Evolutionary conservation across 35 echinoderm and acorn worm genomes (phyloP).

Genomic region (Ophiothrix spiculata): DNA sequence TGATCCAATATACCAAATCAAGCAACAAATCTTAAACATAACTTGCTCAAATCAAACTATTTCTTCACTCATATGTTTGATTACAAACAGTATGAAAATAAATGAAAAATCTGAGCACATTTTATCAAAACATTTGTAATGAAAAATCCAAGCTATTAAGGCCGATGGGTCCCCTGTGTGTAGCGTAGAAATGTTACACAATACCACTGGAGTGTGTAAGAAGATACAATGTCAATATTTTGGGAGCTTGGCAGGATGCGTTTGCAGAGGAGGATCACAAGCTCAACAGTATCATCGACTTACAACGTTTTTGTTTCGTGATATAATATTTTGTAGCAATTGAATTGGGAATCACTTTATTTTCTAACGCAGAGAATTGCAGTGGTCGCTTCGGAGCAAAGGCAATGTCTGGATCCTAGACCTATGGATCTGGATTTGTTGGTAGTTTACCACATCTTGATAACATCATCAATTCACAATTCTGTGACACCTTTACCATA

Average conservation of each 20-base stretch:
- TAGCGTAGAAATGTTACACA: background rate
- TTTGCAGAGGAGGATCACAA: background rate
- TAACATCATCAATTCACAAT: too few species aligned
- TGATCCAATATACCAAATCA: background rate
- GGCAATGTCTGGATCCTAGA: background rate
- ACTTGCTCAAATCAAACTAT: background rate
- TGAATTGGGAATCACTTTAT: background rate
- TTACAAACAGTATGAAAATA: background rate
- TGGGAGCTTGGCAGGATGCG: background rate
- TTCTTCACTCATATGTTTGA: background rate
- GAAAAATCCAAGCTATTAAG: background rate
- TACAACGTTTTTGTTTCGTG: background rate
- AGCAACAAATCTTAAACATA: background rate
- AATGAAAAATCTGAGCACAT: background rate
- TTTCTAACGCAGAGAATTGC: background rate
- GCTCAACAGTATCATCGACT: background rate
- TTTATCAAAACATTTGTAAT: constrained; percentile 9
- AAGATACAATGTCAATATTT: constrained; percentile 11
- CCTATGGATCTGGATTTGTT: background rate
- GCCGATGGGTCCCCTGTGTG: background rate
- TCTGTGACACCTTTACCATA: too few species aligned
- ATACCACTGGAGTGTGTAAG: constrained; percentile 5
- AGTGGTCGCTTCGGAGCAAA: background rate
- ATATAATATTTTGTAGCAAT: background rate
- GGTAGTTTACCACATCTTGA: too few species aligned